A percentile compares a stretch with the other conserved stretches of the same genome.
These are phyloP conservation scores for Megalops atlanticus DNA, from an alignment of 2,113 vertebrate species.

Conservation along the genomic window DNA sequence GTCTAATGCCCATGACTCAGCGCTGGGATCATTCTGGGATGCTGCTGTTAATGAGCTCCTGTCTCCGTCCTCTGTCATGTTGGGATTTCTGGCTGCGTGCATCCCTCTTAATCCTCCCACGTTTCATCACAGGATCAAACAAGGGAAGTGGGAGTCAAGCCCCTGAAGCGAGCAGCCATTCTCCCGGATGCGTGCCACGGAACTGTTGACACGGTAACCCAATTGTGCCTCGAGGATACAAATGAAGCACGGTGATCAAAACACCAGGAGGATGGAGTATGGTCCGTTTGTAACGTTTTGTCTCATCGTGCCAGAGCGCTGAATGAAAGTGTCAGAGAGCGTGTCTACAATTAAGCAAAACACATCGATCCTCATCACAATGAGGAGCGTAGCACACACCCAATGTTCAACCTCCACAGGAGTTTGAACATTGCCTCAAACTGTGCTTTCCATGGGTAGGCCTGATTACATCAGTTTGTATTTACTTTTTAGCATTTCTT, in stretches of 20 bases:
- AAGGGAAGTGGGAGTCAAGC: slow-evolving; percentile 39
- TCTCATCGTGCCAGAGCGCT: neutral
- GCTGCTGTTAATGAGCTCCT: slow-evolving; percentile 67
- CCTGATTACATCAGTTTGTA: neutral
- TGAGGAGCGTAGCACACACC: too few relatives aligned
- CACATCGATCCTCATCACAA: neutral
- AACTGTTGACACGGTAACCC: slow-evolving; percentile 49
- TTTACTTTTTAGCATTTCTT: neutral
- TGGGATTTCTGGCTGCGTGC: slow-evolving; percentile 46
- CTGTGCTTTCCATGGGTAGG: neutral
- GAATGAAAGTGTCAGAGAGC: neutral
- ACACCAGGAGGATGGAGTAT: neutral
- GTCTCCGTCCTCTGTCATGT: slow-evolving; percentile 58
- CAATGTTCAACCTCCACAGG: neutral
- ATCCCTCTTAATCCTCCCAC: slow-evolving; percentile 49
- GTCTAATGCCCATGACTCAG: slow-evolving; percentile 57
- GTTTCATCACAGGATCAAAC: slow-evolving; percentile 53
- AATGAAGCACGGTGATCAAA: slow-evolving; percentile 28
- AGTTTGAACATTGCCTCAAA: neutral
- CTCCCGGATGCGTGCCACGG: slow-evolving; percentile 23
- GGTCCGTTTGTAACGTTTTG: slow-evolving; percentile 22
- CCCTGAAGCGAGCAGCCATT: slow-evolving; percentile 40
- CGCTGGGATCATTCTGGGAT: slow-evolving; percentile 58
- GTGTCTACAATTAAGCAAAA: slow-evolving; percentile 6
- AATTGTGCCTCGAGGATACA: slow-evolving; percentile 39